Conservation (phyloP, 2,113 vertebrate species). For the Oryzias curvinotus region DNA sequence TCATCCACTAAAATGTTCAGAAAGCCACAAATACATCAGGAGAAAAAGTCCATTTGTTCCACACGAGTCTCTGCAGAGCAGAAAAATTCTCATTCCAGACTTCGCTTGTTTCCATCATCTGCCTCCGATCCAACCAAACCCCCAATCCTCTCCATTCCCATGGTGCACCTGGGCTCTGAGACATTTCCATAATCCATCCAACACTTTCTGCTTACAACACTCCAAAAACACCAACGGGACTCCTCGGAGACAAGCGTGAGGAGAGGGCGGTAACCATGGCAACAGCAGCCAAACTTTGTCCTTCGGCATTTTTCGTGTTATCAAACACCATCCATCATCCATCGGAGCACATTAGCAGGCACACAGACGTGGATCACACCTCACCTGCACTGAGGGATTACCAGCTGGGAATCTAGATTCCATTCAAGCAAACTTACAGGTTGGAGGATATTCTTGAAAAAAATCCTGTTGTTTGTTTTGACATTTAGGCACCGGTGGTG, state of each 20-base stretch:
- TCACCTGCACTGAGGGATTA: neutral
- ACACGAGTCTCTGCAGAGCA: conserved; percentile 48
- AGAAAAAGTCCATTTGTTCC: conserved; percentile 34
- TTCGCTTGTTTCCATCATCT: conserved; percentile 65
- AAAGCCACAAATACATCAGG: conserved; percentile 3
- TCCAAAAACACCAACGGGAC: conserved; percentile 9
- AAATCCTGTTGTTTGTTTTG: too few relatives aligned
- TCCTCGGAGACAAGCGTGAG: conserved; percentile 1
- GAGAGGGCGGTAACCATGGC: conserved; percentile 30
- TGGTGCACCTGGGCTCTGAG: conserved; percentile 50
- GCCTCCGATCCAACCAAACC: conserved; percentile 39
- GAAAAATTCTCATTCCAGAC: conserved; percentile 18
- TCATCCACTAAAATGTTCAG: too few relatives aligned
- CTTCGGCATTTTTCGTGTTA: conserved; percentile 18
- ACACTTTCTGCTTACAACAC: conserved; percentile 50
- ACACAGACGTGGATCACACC: neutral
- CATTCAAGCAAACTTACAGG: neutral
- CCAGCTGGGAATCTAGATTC: conserved; percentile 2
- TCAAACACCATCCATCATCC: conserved; percentile 25
- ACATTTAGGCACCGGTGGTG: too few relatives aligned
- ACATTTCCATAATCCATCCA: conserved; percentile 60
- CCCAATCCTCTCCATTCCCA: conserved; percentile 50
- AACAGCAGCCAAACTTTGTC: conserved; percentile 30
- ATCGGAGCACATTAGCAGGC: conserved; percentile 7
- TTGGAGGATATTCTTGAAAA: too few relatives aligned